These are phyloP conservation scores for Colletes collaris DNA, from an alignment of 2,888 invertebrate species.

Conservation along the genomic window DNA sequence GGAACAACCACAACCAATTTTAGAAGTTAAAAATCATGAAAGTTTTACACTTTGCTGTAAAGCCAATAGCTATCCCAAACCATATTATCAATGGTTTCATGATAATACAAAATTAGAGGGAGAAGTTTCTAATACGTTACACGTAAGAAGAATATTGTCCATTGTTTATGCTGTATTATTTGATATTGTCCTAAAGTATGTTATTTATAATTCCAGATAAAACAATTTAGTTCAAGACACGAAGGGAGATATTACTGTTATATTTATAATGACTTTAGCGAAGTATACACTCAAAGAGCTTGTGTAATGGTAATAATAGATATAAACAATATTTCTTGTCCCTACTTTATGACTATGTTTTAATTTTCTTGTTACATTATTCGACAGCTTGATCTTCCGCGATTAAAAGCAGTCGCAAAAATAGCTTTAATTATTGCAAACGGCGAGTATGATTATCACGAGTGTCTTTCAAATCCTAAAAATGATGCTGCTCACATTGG, in stretches of 20 bases:
- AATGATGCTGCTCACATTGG: constrained; percentile 77
- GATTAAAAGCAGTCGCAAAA: constrained; percentile 75
- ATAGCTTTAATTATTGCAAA: constrained; percentile 79
- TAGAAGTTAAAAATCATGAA: constrained; percentile 70
- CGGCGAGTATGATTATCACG: constrained; percentile 73
- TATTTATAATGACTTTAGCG: constrained; percentile 71
- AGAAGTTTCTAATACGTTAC: constrained; percentile 67
- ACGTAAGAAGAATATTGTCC: constrained; percentile 56
- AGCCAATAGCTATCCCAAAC: constrained; percentile 70
- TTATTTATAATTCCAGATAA: constrained; percentile 58
- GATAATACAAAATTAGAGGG: constrained; percentile 69
- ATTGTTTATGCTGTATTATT: background rate
- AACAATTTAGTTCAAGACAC: constrained; percentile 65
- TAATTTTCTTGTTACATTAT: constrained; percentile 20
- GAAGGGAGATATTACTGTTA: constrained; percentile 79
- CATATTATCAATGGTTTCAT: constrained; percentile 76
- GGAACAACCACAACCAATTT: constrained; percentile 68
- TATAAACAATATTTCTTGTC: background rate
- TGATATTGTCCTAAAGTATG: background rate
- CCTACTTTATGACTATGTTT: constrained; percentile 7
- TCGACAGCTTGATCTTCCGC: constrained; percentile 69
- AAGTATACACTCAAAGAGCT: constrained; percentile 69
- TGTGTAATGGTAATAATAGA: constrained; percentile 69
- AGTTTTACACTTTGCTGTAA: constrained; percentile 68
- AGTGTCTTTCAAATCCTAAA: constrained; percentile 72